Evolutionary conservation across 2,888 invertebrate genomes (phyloP).

Genomic region (Drosophila ezoana): DNA sequence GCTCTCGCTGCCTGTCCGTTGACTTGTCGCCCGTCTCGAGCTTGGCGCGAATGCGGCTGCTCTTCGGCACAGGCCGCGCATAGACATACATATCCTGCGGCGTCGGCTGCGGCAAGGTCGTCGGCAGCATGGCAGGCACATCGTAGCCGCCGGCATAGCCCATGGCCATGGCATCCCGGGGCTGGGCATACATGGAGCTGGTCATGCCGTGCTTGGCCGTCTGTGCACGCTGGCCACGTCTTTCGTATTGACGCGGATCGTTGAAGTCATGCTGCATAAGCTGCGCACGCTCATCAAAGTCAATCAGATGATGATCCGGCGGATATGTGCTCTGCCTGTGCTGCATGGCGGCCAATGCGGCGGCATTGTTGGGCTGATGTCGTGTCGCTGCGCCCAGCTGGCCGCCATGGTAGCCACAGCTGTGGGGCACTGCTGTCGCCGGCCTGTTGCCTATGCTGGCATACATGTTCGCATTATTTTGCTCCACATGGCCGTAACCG

Average conservation of each 20-base stretch:
- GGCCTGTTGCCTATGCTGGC: constrained; percentile 72
- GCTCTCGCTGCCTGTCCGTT: constrained; percentile 58
- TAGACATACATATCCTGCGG: constrained; percentile 77
- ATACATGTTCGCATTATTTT: constrained; percentile 61
- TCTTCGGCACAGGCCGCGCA: constrained; percentile 74
- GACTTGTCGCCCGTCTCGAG: constrained; percentile 48
- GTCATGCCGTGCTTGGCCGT: constrained; percentile 17
- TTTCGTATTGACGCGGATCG: constrained; percentile 67
- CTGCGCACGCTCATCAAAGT: constrained; percentile 82
- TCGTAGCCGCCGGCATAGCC: constrained; percentile 51
- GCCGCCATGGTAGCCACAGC: constrained; percentile 68
- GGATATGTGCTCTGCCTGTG: constrained; percentile 79
- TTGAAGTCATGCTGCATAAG: constrained; percentile 75
- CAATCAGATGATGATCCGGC: constrained; percentile 82
- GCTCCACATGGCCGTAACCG: constrained; percentile 53
- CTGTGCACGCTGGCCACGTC: constrained; percentile 27
- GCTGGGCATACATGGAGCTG: constrained; percentile 52
- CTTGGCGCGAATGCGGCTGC: constrained; percentile 51
- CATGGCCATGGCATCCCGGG: constrained; percentile 45
- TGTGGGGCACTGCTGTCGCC: constrained; percentile 46
- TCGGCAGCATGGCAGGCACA: constrained; percentile 51
- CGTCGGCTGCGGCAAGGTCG: constrained; percentile 47
- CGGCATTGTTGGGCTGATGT: constrained; percentile 12
- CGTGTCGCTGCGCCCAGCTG: constrained; percentile 18
- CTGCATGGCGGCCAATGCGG: constrained; percentile 49